A percentile compares a stretch with the other conserved stretches of the same genome.
Conservation (phyloP, 2,888 invertebrate genomes). For the Erebia ligea region DNA sequence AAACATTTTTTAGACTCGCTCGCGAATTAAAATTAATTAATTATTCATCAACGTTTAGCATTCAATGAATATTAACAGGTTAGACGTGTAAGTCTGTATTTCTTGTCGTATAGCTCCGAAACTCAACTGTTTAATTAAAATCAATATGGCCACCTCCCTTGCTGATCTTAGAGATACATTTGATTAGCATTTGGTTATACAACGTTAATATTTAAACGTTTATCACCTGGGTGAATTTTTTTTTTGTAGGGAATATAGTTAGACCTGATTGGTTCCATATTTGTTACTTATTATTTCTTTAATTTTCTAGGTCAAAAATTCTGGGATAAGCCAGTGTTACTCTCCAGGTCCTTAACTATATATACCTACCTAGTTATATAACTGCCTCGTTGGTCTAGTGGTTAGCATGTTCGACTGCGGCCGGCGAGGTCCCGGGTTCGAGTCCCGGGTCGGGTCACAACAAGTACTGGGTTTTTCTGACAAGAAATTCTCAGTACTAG, state of each 20-base stretch:
- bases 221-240: conserved; percentile 46
- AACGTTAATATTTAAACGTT: conserved; percentile 38
- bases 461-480: too few species aligned
- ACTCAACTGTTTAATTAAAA: conserved; percentile 27
- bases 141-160: conserved; percentile 33
- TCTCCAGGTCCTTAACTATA: too few species aligned
- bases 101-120: conserved; percentile 23
- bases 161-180: conserved; percentile 37
- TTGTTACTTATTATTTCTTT: too few species aligned
- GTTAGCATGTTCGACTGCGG: too few species aligned
- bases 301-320: too few species aligned
- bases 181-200: conserved; percentile 27
- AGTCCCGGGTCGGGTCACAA: too few species aligned
- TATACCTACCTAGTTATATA: too few species aligned
- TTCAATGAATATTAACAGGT: conserved; percentile 35
- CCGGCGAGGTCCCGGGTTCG: too few species aligned
- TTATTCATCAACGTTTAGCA: conserved; percentile 34
- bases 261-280: too few species aligned
- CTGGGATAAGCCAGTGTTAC: too few species aligned
- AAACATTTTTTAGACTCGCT: not conserved
- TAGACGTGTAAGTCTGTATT: conserved; percentile 23
- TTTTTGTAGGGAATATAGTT: not conserved
- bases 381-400: too few species aligned
- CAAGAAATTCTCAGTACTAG: too few species aligned
- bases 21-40: conserved; percentile 23